Evolutionary conservation across 2,113 vertebrate genomes (phyloP).

Genomic region (Piaya cayana): DNA sequence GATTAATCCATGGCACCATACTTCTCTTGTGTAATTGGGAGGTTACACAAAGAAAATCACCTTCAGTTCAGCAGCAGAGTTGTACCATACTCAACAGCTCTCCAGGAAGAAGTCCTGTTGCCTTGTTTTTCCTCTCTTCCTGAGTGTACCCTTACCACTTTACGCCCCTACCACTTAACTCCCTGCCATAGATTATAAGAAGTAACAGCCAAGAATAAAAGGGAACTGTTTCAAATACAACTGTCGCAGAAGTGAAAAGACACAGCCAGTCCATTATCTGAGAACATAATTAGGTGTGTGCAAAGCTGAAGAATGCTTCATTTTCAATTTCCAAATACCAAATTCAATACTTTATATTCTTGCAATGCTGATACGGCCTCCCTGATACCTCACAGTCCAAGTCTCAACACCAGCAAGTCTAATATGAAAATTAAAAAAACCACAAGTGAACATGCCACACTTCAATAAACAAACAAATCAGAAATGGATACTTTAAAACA

Average conservation of each 20-base stretch:
- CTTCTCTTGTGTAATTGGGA: background rate
- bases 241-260: background rate
- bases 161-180: background rate
- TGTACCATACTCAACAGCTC: background rate
- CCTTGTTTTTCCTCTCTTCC: background rate
- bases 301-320: background rate
- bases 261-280: background rate
- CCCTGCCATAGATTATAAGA: rapidly evolving
- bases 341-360: background rate
- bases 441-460: background rate
- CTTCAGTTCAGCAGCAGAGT: background rate
- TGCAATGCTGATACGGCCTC: background rate
- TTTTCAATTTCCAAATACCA: background rate
- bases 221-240: background rate
- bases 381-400: background rate
- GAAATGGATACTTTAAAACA: background rate
- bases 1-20: background rate
- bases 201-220: background rate
- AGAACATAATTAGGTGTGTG: background rate
- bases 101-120: background rate
- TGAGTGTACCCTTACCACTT: background rate
- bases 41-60: background rate
- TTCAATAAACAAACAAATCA: background rate
- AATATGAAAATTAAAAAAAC: background rate
- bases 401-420: background rate